Conservation (phyloP, 2,888 invertebrate genomes). For the Sylvicola cinctus region DNA sequence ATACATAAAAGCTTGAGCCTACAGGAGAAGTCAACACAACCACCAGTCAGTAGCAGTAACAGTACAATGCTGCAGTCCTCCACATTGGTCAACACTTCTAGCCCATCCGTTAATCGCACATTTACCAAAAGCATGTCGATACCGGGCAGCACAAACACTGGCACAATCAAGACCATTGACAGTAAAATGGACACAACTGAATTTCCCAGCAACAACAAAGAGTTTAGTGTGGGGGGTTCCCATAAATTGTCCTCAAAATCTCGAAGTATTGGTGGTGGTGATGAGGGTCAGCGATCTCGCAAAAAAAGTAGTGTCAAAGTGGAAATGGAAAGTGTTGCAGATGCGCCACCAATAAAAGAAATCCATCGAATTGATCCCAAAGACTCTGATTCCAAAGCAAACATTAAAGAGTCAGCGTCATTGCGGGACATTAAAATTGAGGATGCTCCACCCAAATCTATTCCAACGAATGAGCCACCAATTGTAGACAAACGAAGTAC, state of each 20-base stretch:
- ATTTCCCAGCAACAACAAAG: slow-evolving; percentile 4
- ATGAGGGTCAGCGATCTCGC: slow-evolving; percentile 14
- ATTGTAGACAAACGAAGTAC: too few relatives aligned
- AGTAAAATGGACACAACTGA: slow-evolving; percentile 5
- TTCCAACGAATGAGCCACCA: too few relatives aligned
- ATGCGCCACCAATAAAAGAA: slow-evolving; percentile 8
- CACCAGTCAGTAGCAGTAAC: background rate
- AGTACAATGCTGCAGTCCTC: slow-evolving; percentile 3
- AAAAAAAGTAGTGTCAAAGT: slow-evolving; percentile 5
- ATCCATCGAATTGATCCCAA: slow-evolving; percentile 13
- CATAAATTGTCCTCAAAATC: slow-evolving; percentile 1
- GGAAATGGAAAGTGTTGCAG: slow-evolving; percentile 4
- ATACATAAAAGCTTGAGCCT: slow-evolving; percentile 22
- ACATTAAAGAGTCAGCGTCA: too few relatives aligned
- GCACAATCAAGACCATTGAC: slow-evolving; percentile 12
- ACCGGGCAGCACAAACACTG: slow-evolving; percentile 24
- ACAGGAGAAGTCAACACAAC: slow-evolving; percentile 11
- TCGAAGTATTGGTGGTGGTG: slow-evolving; percentile 9
- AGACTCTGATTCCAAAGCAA: slow-evolving; percentile 11
- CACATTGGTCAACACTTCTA: slow-evolving; percentile 5
- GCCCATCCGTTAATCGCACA: slow-evolving; percentile 7
- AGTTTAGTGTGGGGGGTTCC: background rate
- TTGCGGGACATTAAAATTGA: too few relatives aligned
- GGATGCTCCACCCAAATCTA: too few relatives aligned
- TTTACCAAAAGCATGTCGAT: slow-evolving; percentile 22